Conservation (phyloP, 2,888 invertebrate species). For the Drosophila mercatorum region DNA sequence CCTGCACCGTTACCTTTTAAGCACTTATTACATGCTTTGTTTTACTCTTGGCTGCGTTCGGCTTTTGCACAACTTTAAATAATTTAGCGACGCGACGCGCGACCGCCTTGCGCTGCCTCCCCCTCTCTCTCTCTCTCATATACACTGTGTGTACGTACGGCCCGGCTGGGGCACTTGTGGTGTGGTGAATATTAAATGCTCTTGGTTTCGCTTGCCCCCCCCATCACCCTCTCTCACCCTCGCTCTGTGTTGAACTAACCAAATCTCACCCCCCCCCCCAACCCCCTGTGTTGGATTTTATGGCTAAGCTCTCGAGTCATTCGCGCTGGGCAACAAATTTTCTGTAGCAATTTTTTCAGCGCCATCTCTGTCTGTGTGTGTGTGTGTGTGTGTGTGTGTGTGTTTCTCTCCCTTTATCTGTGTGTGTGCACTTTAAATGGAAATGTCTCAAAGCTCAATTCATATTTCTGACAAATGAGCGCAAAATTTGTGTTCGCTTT, state of each 20-base stretch:
- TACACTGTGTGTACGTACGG: background rate
- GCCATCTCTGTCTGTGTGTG: conserved; percentile 24
- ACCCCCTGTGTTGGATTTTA: conserved; percentile 34
- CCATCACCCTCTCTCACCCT: background rate
- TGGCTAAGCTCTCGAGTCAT: conserved; percentile 37
- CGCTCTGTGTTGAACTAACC: conserved; percentile 49
- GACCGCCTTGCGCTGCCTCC: background rate
- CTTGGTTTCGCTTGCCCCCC: conserved; percentile 18
- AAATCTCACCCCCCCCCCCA: background rate
- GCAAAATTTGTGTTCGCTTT: conserved; percentile 14
- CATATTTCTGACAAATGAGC: conserved; percentile 45
- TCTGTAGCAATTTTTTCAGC: conserved; percentile 71
- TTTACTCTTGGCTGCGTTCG: conserved; percentile 53
- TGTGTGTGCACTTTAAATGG: conserved; percentile 28
- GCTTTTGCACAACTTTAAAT: conserved; percentile 69
- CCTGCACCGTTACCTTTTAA: conserved; percentile 53
- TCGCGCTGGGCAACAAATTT: conserved; percentile 36
- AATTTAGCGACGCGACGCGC: conserved; percentile 48
- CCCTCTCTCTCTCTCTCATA: background rate
- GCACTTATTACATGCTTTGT: conserved; percentile 61
- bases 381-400: conserved; percentile 16
- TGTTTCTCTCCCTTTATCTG: conserved; percentile 6
- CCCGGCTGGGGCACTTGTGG: conserved; percentile 39
- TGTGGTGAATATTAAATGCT: conserved; percentile 74
- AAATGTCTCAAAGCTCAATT: conserved; percentile 45